These are phyloP conservation scores for Ahaetulla prasina DNA, from an alignment of 2,113 vertebrate species.

Conservation along the genomic window DNA sequence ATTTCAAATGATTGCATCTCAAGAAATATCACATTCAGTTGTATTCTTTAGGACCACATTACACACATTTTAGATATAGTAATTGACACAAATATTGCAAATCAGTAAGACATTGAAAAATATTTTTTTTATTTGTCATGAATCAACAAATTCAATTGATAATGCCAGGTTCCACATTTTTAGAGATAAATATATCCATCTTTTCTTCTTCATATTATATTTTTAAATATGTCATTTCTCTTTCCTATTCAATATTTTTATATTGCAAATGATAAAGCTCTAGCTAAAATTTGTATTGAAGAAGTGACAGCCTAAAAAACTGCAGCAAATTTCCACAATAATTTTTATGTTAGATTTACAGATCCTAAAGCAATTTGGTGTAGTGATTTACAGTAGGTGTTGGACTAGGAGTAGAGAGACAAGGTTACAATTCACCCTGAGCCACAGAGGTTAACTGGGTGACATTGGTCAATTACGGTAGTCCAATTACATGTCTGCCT, in stretches of 20 bases:
- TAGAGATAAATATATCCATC: background rate
- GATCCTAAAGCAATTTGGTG: background rate
- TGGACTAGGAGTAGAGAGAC: background rate
- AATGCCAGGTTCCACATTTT: background rate
- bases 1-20: no score
- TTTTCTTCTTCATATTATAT: background rate
- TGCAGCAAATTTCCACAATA: background rate
- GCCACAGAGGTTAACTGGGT: background rate
- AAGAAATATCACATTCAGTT: background rate
- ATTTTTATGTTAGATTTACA: background rate
- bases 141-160: background rate
- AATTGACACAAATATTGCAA: background rate
- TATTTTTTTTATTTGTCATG: background rate
- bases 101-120: background rate
- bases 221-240: background rate
- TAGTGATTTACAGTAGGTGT: background rate
- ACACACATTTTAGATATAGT: background rate
- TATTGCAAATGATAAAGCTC: background rate
- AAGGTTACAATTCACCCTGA: background rate
- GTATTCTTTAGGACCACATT: background rate
- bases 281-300: background rate
- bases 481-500: background rate
- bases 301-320: background rate
- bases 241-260: background rate
- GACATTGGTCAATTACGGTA: background rate